Percentiles rank a stretch among this genome's conserved stretches.
Evolutionary conservation across 2,113 vertebrate genomes (phyloP).

Genomic region (Suncus etruscus): DNA sequence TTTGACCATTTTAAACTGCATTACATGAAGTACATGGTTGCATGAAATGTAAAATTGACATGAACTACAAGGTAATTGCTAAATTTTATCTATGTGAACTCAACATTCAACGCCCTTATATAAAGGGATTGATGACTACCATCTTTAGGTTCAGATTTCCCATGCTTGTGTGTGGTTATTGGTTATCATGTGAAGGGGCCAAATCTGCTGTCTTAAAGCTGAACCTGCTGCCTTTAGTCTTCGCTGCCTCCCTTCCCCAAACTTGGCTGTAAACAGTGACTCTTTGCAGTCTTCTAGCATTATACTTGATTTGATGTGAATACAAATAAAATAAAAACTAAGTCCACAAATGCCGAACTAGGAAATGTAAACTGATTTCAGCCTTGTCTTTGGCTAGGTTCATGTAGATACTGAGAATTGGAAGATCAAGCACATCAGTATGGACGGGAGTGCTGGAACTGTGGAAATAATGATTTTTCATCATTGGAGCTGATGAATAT

Average conservation of each 20-base stretch:
- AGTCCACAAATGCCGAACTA: slow-evolving; percentile 64
- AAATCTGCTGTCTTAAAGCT: slow-evolving; percentile 61
- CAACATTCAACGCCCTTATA: background rate
- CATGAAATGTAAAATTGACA: slow-evolving; percentile 44
- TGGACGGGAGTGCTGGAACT: slow-evolving; percentile 49
- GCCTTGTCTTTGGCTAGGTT: slow-evolving; percentile 49
- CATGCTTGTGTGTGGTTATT: background rate
- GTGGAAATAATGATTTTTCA: slow-evolving; percentile 44
- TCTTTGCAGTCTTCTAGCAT: slow-evolving; percentile 41
- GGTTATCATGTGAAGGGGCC: slow-evolving; percentile 16
- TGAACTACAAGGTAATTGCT: background rate
- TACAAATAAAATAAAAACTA: slow-evolving; percentile 69
- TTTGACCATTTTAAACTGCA: slow-evolving; percentile 23
- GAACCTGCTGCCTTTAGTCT: slow-evolving; percentile 65
- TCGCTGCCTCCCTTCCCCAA: background rate
- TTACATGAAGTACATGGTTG: slow-evolving; percentile 42
- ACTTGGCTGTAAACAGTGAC: slow-evolving; percentile 59
- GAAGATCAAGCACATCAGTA: slow-evolving; percentile 43
- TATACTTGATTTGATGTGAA: slow-evolving; percentile 62
- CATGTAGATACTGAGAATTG: slow-evolving; percentile 17
- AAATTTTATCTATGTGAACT: slow-evolving; percentile 45
- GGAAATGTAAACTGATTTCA: slow-evolving; percentile 68
- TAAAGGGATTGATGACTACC: background rate
- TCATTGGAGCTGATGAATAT: slow-evolving; percentile 42
- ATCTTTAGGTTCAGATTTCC: slow-evolving; percentile 15